These are phyloP conservation scores for Drosophila prostipennis DNA, from an alignment of 2,888 invertebrate species.

Conservation along the genomic window DNA sequence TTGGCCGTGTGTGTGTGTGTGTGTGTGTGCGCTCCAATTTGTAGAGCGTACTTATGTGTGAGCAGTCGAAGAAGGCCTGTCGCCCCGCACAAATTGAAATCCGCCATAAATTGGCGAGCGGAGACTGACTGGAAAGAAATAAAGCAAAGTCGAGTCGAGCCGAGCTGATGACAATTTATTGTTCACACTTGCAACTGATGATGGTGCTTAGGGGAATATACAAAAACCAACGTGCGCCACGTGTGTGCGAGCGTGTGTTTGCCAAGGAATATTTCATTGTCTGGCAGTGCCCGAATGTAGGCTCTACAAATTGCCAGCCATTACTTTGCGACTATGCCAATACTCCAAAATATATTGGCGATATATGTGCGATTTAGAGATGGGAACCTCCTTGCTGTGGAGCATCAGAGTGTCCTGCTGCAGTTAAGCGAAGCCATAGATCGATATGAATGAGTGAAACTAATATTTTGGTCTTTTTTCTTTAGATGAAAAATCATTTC, in stretches of 20 bases:
- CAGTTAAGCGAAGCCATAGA: neutral
- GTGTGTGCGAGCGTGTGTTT: conserved; percentile 40
- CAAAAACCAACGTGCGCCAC: conserved; percentile 49
- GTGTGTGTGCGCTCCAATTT: conserved; percentile 27
- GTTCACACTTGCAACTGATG: conserved; percentile 81
- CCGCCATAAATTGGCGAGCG: conserved; percentile 75
- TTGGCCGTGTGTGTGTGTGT: neutral
- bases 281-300: conserved; percentile 57
- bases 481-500: too few relatives aligned
- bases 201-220: conserved; percentile 71
- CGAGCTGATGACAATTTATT: conserved; percentile 81
- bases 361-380: conserved; percentile 21
- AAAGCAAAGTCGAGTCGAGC: conserved; percentile 60
- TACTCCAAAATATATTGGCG: conserved; percentile 38
- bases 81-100: conserved; percentile 70
- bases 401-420: neutral
- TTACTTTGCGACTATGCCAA: conserved; percentile 60
- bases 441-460: neutral
- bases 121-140: conserved; percentile 40
- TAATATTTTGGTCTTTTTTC: too few relatives aligned
- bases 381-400: too few relatives aligned
- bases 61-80: conserved; percentile 23
- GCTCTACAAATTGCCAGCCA: conserved; percentile 78
- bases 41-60: conserved; percentile 58
- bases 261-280: conserved; percentile 75